Percentiles rank a stretch among this genome's conserved stretches.
These are phyloP conservation scores for Megaustenia siamemsis DNA, from an alignment of 2,888 invertebrate genomes.

Conservation along the genomic window DNA sequence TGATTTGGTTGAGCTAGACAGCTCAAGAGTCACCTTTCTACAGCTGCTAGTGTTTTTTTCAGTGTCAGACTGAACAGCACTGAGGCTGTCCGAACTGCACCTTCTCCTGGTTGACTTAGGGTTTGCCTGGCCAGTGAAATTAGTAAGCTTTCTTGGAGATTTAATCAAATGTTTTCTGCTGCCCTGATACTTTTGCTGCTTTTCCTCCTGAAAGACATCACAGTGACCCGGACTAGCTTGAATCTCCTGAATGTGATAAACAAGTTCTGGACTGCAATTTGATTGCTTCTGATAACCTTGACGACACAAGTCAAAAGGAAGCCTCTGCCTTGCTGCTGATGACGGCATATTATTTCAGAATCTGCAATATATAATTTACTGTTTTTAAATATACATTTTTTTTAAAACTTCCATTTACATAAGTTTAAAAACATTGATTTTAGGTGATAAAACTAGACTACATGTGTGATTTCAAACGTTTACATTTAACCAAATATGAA, in stretches of 20 bases:
- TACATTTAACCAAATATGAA: too few species aligned
- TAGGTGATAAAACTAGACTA: too few species aligned
- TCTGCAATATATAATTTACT: not conserved
- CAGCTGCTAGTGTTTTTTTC: slow-evolving; percentile 2
- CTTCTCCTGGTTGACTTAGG: slow-evolving; percentile 24
- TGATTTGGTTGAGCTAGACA: slow-evolving; percentile 36
- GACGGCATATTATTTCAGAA: slow-evolving; percentile 41
- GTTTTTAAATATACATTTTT: too few species aligned
- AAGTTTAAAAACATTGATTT: too few species aligned
- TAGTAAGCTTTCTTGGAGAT: slow-evolving; percentile 9
- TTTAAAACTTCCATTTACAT: too few species aligned
- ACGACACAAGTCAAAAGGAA: slow-evolving; percentile 41
- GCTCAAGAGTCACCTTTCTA: not conserved
- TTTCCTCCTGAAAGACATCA: slow-evolving; percentile 41
- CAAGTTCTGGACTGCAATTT: slow-evolving; percentile 1
- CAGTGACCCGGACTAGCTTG: slow-evolving; percentile 45
- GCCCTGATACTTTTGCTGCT: slow-evolving; percentile 30
- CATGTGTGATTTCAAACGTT: too few species aligned
- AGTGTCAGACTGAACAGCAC: not conserved
- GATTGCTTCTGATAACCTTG: slow-evolving; percentile 12
- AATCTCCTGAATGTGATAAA: slow-evolving; percentile 26
- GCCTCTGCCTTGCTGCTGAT: slow-evolving; percentile 44
- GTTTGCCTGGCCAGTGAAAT: not conserved
- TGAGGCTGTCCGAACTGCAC: slow-evolving; percentile 21
- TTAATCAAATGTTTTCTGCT: slow-evolving; percentile 15